Percentiles rank a stretch among this genome's conserved stretches.
Evolutionary conservation across 2,888 invertebrate species (phyloP).

Genomic region (Mythimna ferrago): DNA sequence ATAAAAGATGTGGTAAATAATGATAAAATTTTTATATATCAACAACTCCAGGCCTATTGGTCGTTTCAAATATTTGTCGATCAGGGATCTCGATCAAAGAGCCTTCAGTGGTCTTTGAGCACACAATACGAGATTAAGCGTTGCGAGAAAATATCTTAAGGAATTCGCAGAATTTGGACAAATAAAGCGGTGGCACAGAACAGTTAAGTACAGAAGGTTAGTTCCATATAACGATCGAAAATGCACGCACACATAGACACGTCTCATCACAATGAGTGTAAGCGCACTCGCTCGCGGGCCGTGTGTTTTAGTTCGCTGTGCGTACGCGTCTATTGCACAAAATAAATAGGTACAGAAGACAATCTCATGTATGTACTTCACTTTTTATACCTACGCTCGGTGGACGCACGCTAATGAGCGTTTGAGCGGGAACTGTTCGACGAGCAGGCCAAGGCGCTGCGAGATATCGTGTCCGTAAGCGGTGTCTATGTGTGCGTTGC

Average conservation of each 20-base stretch:
- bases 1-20: neutral
- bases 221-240: neutral
- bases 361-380: no score
- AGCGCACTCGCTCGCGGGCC: neutral
- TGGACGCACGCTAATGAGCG: no score
- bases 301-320: neutral
- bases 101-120: constrained; percentile 45
- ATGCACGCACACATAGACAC: neutral
- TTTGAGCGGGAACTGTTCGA: no score
- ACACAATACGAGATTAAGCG: constrained; percentile 52
- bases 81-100: constrained; percentile 48
- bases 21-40: constrained; percentile 32
- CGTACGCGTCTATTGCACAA: no score
- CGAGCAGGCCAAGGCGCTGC: no score
- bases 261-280: neutral
- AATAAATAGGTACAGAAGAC: no score
- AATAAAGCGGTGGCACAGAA: constrained; percentile 40
- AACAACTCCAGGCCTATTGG: constrained; percentile 5
- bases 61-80: constrained; percentile 49
- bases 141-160: constrained; percentile 50
- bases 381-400: no score
- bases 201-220: neutral
- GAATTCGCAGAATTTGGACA: constrained; percentile 55
- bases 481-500: no score
- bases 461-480: no score